Percentiles rank a stretch among this genome's conserved stretches.
Conservation (phyloP, 2,113 vertebrate genomes). For the Gallinago paraguaiae region DNA sequence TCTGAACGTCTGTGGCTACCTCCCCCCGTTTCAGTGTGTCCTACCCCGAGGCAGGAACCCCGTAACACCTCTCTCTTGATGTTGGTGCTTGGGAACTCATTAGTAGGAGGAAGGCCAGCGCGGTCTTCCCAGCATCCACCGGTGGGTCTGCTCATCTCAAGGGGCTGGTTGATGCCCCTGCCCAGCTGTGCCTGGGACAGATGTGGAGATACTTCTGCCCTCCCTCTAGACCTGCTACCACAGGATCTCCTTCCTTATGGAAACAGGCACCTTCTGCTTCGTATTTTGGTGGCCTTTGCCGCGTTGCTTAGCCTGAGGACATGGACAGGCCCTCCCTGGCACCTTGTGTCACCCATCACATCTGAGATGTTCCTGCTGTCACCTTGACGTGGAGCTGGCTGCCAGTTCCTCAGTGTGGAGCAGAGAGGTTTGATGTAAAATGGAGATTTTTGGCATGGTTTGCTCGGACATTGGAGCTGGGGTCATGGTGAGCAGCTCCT, state of each 20-base stretch:
- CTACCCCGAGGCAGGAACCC: not conserved
- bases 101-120: not conserved
- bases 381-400: too few species aligned
- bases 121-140: not conserved
- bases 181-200: not conserved
- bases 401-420: not conserved
- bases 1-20: fast-evolving
- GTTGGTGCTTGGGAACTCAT: not conserved
- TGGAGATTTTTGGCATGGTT: not conserved
- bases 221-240: not conserved
- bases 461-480: not conserved
- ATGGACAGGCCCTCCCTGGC: not conserved
- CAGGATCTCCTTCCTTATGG: not conserved
- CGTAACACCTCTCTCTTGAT: fast-evolving
- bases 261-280: not conserved
- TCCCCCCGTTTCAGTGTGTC: fast-evolving
- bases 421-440: not conserved
- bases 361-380: not conserved
- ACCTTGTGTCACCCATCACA: fast-evolving
- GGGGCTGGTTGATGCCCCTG: fast-evolving
- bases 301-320: fast-evolving
- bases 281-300: fast-evolving
- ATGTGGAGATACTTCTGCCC: not conserved
- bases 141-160: not conserved
- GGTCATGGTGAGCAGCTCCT: not conserved